Conservation (phyloP, 2,888 invertebrate species). For the Xylota sylvarum region DNA sequence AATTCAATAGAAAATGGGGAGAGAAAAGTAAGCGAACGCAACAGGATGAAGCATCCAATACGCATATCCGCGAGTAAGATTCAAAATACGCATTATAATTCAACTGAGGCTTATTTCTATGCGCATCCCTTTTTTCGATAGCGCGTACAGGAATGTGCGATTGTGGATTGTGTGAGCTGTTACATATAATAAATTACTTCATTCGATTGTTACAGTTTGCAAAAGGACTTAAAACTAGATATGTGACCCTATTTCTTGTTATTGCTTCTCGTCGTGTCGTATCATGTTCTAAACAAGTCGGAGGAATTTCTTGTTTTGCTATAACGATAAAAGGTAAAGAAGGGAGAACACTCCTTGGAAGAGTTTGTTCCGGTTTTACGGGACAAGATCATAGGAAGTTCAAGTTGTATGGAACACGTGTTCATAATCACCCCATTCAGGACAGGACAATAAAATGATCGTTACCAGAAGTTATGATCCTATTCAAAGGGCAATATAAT, state of each 20-base stretch:
- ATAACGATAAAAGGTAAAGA: background rate
- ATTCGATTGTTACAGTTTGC: slow-evolving; percentile 44
- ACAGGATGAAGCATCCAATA: slow-evolving; percentile 70
- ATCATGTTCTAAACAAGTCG: slow-evolving; percentile 35
- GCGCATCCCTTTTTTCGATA: slow-evolving; percentile 11
- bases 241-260: background rate
- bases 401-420: slow-evolving; percentile 50
- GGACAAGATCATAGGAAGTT: slow-evolving; percentile 26
- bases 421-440: slow-evolving; percentile 54
- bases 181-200: slow-evolving; percentile 37
- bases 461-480: slow-evolving; percentile 49
- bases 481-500: slow-evolving; percentile 17
- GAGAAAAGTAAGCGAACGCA: slow-evolving; percentile 50
- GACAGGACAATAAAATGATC: slow-evolving; percentile 55
- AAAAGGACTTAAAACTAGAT: slow-evolving; percentile 8
- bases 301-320: slow-evolving; percentile 24
- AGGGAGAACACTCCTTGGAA: slow-evolving; percentile 8
- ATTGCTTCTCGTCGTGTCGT: slow-evolving; percentile 11
- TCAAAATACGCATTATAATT: slow-evolving; percentile 45
- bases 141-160: background rate
- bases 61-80: slow-evolving; percentile 53
- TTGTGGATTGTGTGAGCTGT: slow-evolving; percentile 11
- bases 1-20: slow-evolving; percentile 52
- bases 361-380: slow-evolving; percentile 51
- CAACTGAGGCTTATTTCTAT: slow-evolving; percentile 15